Evolutionary conservation across 2,888 invertebrate genomes (phyloP).

Genomic region (Andrena chrysosceles): DNA sequence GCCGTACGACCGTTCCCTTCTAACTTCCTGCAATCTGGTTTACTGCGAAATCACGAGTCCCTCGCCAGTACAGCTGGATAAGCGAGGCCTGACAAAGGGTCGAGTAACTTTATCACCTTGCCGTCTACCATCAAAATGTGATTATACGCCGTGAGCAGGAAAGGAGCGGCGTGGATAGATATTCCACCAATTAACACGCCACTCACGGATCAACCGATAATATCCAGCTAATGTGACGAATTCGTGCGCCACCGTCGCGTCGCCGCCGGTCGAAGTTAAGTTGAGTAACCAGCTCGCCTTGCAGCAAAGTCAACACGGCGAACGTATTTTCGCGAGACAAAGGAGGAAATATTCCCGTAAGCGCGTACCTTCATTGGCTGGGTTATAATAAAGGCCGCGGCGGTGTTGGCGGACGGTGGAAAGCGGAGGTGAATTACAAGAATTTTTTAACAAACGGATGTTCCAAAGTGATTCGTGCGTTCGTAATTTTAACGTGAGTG

Average conservation of each 20-base stretch:
- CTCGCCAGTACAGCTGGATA: background rate
- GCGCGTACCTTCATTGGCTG: conserved; percentile 1
- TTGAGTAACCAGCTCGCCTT: background rate
- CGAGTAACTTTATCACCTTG: background rate
- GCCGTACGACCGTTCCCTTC: conserved; percentile 2
- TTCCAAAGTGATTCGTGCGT: conserved; percentile 20
- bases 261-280: background rate
- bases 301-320: conserved; percentile 6
- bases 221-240: too few relatives aligned
- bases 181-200: too few relatives aligned
- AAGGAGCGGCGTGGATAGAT: too few relatives aligned
- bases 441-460: conserved; percentile 16
- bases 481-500: conserved; percentile 30
- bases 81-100: background rate
- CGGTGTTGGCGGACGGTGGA: background rate
- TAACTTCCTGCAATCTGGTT: background rate
- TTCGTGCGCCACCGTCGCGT: too few relatives aligned
- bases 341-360: conserved; percentile 2
- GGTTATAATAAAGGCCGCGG: conserved; percentile 12
- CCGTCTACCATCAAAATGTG: background rate
- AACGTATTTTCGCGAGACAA: conserved; percentile 15
- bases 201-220: too few relatives aligned
- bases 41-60: conserved; percentile 13
- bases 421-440: background rate
- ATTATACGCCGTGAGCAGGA: background rate